Percentiles rank a stretch among this genome's conserved stretches.
phyloP scores from a whole-genome alignment of 2,113 vertebrate genomes.

The Gadus chalcogrammus region DNA sequence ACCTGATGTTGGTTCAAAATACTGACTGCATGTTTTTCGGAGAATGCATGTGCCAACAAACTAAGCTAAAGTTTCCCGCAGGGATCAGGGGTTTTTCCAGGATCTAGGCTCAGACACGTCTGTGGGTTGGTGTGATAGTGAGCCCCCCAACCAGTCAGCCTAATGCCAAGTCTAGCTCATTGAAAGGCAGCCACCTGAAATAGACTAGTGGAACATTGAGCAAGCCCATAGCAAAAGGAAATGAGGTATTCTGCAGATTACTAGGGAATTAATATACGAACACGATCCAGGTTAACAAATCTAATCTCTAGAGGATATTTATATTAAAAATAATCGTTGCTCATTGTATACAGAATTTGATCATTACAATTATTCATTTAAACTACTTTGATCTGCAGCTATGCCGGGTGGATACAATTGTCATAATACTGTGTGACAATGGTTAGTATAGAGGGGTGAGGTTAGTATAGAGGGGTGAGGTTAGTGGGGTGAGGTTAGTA shows the following conservation, averaged over 20 bases:
- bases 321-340: too few relatives aligned
- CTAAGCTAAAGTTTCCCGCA: neutral
- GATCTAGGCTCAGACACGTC: slow-evolving; percentile 8
- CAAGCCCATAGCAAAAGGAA: neutral
- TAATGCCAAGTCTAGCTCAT: neutral
- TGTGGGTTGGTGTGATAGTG: neutral
- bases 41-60: slow-evolving; percentile 7
- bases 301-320: too few relatives aligned
- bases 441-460: too few relatives aligned
- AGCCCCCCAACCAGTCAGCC: neutral
- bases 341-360: too few relatives aligned
- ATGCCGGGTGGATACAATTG: too few relatives aligned
- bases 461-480: too few relatives aligned
- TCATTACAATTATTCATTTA: too few relatives aligned
- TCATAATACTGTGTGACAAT: too few relatives aligned
- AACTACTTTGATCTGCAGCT: too few relatives aligned
- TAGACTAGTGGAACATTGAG: neutral
- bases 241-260: slow-evolving; percentile 3
- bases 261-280: neutral
- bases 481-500: too few relatives aligned
- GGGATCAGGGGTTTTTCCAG: neutral
- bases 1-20: too few relatives aligned
- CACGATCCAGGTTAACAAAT: too few relatives aligned
- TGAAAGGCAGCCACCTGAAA: slow-evolving; percentile 5
- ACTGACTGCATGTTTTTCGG: neutral